Conservation (phyloP, 2,797 vertebrate genomes). For the Chloroceryle amazona region DNA sequence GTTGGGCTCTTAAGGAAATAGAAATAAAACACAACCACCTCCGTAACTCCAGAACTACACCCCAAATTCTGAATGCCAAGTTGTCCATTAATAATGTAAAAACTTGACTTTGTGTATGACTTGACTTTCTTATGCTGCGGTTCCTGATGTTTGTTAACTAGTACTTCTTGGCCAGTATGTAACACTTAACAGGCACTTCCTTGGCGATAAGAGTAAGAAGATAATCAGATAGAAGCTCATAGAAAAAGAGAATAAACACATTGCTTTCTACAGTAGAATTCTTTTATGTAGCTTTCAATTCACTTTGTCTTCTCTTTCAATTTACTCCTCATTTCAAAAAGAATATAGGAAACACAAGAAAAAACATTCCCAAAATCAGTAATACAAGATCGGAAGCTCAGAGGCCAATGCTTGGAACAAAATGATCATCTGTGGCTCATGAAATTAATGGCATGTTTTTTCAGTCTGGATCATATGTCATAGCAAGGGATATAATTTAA, state of each 20-base stretch:
- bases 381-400: background rate
- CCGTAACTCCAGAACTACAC: background rate
- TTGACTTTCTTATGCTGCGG: background rate
- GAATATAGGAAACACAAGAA: background rate
- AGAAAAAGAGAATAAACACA: background rate
- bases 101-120: background rate
- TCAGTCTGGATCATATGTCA: background rate
- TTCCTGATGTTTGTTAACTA: background rate
- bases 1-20: background rate
- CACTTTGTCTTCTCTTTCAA: background rate
- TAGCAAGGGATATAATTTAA: background rate
- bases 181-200: background rate
- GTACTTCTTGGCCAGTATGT: background rate
- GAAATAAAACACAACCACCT: background rate
- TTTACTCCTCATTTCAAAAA: background rate
- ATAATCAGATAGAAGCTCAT: background rate
- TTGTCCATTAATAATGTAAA: background rate
- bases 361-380: background rate
- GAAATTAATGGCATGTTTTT: background rate
- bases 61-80: background rate
- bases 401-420: background rate
- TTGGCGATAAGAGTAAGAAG: background rate
- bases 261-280: background rate
- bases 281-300: background rate
- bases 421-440: background rate